Evolutionary conservation across 2,113 vertebrate species (phyloP).

Genomic region (Eulacestoma nigropectus): DNA sequence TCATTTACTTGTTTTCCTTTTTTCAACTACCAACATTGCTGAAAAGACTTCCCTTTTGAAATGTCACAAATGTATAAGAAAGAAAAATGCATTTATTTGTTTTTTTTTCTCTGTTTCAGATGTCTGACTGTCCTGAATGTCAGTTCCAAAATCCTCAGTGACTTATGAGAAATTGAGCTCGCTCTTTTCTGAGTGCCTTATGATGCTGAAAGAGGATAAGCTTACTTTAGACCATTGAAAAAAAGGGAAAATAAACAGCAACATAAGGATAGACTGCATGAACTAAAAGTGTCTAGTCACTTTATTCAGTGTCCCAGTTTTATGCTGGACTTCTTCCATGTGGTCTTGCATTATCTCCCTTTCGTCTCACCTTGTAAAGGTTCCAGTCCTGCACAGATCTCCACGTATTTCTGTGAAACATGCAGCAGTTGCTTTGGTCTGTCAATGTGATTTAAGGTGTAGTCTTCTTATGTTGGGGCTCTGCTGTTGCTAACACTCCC

Average conservation of each 20-base stretch:
- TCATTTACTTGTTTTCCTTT: not conserved
- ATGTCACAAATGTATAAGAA: not conserved
- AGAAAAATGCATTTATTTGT: not conserved
- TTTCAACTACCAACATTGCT: not conserved
- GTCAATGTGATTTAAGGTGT: not conserved
- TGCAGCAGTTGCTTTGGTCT: constrained; percentile 5
- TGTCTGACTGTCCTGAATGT: not conserved
- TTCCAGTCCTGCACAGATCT: not conserved
- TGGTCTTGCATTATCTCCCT: not conserved
- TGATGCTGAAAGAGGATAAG: not conserved
- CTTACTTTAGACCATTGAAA: not conserved
- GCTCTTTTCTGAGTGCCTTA: not conserved
- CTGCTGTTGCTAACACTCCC: not conserved
- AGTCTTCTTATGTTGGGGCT: not conserved
- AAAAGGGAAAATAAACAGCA: not conserved
- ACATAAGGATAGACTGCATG: not conserved
- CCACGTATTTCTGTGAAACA: not conserved
- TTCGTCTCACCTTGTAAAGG: not conserved
- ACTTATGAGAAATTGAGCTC: not conserved
- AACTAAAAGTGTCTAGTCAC: not conserved
- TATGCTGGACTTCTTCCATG: not conserved
- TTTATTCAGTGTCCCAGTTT: not conserved
- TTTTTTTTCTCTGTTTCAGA: not conserved
- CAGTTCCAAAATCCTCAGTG: not conserved
- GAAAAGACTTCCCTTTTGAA: not conserved